These are phyloP conservation scores for Hydrophis major DNA, from an alignment of 2,797 vertebrate genomes.

Conservation along the genomic window DNA sequence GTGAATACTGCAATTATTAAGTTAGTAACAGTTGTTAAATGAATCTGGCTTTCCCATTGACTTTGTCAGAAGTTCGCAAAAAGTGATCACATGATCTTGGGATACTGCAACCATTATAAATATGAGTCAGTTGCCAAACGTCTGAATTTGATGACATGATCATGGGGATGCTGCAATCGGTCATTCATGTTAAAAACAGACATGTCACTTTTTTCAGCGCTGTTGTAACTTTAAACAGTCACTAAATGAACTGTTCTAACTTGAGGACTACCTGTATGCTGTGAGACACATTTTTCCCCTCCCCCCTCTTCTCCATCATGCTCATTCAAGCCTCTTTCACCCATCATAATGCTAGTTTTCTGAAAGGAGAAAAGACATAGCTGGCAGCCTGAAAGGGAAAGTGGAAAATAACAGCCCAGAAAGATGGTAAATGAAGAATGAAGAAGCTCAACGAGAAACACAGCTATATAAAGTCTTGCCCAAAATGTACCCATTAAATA, in stretches of 20 bases:
- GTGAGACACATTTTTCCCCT: not conserved
- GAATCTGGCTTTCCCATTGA: no score
- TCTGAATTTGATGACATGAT: no score
- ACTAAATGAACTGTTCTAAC: not conserved
- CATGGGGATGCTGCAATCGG: not conserved
- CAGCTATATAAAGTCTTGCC: not conserved
- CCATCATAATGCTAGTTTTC: not conserved
- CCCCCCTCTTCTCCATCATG: no score
- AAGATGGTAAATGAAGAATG: not conserved
- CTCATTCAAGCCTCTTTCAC: not conserved
- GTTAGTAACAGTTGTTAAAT: no score
- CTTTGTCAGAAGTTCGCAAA: no score
- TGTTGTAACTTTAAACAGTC: not conserved
- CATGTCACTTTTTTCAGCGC: not conserved
- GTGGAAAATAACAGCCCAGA: not conserved
- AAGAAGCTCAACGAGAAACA: not conserved
- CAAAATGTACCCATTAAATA: not conserved
- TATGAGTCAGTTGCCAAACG: no score
- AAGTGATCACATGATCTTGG: no score
- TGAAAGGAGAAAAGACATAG: not conserved
- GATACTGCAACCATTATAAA: no score
- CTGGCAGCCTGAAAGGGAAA: not conserved
- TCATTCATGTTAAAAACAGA: not conserved
- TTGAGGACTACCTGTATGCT: not conserved
- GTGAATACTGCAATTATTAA: no score